Evolutionary conservation across 2,888 invertebrate genomes (phyloP).

Genomic region (Chrysotoxum bicinctum): DNA sequence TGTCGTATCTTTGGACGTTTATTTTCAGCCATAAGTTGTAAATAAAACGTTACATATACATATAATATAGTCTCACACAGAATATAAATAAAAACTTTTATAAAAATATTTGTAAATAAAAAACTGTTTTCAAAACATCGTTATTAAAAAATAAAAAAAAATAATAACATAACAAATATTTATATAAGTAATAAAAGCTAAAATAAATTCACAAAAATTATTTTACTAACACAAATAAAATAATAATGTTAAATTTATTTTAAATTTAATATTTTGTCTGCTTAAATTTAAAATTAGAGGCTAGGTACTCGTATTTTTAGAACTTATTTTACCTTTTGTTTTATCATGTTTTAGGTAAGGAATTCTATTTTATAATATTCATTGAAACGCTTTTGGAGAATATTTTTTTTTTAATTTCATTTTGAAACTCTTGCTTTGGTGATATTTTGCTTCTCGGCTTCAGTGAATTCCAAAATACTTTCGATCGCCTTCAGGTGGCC

Average conservation of each 20-base stretch:
- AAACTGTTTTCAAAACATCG: constrained; percentile 5
- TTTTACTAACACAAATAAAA: constrained; percentile 76
- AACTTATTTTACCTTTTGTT: constrained; percentile 30
- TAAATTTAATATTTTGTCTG: constrained; percentile 41
- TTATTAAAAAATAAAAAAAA: constrained; percentile 47
- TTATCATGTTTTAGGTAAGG: neutral
- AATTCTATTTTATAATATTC: constrained; percentile 24
- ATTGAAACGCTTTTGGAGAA: constrained; percentile 40
- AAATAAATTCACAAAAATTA: constrained; percentile 76
- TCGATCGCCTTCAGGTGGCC: constrained; percentile 94
- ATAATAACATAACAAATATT: constrained; percentile 11
- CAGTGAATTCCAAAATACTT: constrained; percentile 94
- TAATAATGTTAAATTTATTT: constrained; percentile 77
- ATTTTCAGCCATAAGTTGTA: constrained; percentile 29
- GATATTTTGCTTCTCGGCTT: constrained; percentile 90
- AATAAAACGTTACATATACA: neutral
- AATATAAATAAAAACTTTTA: constrained; percentile 16
- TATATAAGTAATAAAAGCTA: constrained; percentile 41
- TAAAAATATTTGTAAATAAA: constrained; percentile 15
- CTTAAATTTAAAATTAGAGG: constrained; percentile 59
- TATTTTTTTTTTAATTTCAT: constrained; percentile 73
- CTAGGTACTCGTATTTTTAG: constrained; percentile 45
- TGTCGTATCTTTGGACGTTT: constrained; percentile 69
- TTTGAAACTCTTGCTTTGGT: constrained; percentile 85
- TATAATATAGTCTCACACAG: neutral